Evolutionary conservation across 2,888 invertebrate species (phyloP).

Genomic region (Salpingus planirostris): DNA sequence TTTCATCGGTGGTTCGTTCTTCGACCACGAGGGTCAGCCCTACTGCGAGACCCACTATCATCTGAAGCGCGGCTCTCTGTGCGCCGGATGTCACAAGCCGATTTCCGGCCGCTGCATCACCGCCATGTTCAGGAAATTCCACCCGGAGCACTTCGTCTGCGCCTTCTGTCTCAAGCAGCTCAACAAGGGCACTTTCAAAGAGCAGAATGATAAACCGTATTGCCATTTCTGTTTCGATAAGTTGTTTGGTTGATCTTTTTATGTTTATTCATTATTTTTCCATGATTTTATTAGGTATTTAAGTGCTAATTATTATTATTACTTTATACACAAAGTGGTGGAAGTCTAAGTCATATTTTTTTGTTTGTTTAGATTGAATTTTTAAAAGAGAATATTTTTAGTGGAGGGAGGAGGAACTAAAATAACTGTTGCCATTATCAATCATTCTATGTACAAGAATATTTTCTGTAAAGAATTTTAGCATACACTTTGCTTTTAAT

Average conservation of each 20-base stretch:
- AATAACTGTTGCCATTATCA: too few species aligned
- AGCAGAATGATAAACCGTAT: slow-evolving; percentile 97
- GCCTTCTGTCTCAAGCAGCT: slow-evolving; percentile 98
- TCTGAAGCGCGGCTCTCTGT: slow-evolving; percentile 91
- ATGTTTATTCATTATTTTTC: too few species aligned
- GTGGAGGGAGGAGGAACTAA: too few species aligned
- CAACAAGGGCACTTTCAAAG: slow-evolving; percentile 99
- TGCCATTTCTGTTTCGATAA: slow-evolving; percentile 97
- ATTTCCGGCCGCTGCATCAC: slow-evolving; percentile 97
- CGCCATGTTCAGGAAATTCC: slow-evolving; percentile 98
- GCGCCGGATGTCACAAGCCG: slow-evolving; percentile 96
- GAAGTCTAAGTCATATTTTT: too few species aligned
- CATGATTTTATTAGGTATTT: too few species aligned
- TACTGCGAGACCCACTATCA: slow-evolving; percentile 99
- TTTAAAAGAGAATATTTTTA: too few species aligned
- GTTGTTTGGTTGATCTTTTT: slow-evolving; percentile 87
- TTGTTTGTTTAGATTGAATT: too few species aligned
- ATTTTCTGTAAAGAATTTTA: too few species aligned
- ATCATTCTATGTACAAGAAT: too few species aligned
- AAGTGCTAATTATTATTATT: too few species aligned
- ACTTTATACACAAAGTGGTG: too few species aligned
- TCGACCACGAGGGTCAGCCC: slow-evolving; percentile 95
- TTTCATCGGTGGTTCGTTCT: slow-evolving; percentile 96
- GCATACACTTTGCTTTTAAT: too few species aligned
- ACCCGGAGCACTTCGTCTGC: slow-evolving; percentile 99